Percentiles rank a stretch among this genome's conserved stretches.
phyloP scores from a whole-genome alignment of 2,888 invertebrate species.

The Epistrophella euchroma region DNA sequence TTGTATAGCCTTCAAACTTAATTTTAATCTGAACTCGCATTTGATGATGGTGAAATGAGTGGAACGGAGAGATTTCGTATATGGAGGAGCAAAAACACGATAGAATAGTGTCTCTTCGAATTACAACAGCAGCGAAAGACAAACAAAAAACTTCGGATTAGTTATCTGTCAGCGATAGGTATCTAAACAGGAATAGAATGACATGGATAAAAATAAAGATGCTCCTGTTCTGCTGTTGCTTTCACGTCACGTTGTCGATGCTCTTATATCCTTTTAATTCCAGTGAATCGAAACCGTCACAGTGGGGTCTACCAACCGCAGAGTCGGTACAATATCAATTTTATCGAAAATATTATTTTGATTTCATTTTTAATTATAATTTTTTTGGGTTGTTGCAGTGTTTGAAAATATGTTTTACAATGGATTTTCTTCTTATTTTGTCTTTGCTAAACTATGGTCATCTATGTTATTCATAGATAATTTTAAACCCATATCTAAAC shows the following conservation, averaged over 20 bases:
- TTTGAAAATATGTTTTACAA: no score
- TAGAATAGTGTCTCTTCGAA: slow-evolving; percentile 32
- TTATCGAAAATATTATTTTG: neutral
- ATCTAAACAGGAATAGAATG: slow-evolving; percentile 64
- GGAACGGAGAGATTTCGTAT: neutral
- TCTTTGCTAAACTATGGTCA: no score
- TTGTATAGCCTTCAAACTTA: neutral
- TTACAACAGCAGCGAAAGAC: slow-evolving; percentile 18
- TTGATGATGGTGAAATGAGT: neutral
- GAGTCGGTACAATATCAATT: neutral
- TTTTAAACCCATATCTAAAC: no score
- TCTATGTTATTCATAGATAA: no score
- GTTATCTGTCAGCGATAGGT: slow-evolving; percentile 72
- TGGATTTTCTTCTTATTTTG: no score
- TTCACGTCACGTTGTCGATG: slow-evolving; percentile 16
- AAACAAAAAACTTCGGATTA: slow-evolving; percentile 53
- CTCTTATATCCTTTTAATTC: slow-evolving; percentile 15
- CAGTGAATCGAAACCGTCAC: slow-evolving; percentile 41
- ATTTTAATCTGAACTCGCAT: slow-evolving; percentile 13
- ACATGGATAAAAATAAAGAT: slow-evolving; percentile 67
- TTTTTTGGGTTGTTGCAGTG: no score
- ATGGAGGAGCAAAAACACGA: neutral
- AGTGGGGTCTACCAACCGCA: neutral
- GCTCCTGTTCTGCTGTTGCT: slow-evolving; percentile 26
- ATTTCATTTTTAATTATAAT: no score